These are phyloP conservation scores for Thamnaconus septentrionalis DNA, from an alignment of 2,113 vertebrate species.

Conservation along the genomic window DNA sequence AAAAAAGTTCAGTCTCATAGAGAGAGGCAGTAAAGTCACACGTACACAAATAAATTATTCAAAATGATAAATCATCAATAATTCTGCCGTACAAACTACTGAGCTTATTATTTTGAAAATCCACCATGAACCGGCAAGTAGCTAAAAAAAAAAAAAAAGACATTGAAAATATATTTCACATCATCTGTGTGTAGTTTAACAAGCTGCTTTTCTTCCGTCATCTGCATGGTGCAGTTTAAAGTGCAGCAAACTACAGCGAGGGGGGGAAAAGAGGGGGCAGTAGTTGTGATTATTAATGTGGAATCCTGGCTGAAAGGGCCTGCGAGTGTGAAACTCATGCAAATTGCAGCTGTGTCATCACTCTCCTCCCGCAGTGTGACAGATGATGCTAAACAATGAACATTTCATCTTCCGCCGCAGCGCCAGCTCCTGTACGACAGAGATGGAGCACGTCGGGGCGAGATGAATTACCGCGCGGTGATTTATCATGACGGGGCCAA, in stretches of 20 bases:
- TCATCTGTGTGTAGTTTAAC: too few relatives aligned
- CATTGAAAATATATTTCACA: not conserved
- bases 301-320: not conserved
- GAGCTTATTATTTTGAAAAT: too few relatives aligned
- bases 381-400: constrained; percentile 67
- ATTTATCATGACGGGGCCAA: constrained; percentile 70
- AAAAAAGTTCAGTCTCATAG: too few relatives aligned
- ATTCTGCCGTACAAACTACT: too few relatives aligned
- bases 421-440: constrained; percentile 59
- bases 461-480: constrained; percentile 65
- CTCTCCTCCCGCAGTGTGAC: constrained; percentile 70
- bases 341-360: constrained; percentile 61
- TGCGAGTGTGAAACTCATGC: constrained; percentile 35
- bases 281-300: constrained; percentile 22
- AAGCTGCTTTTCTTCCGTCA: too few relatives aligned
- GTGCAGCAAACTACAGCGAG: too few relatives aligned
- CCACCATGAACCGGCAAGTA: too few relatives aligned
- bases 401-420: constrained; percentile 69
- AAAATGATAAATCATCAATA: too few relatives aligned
- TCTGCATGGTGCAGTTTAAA: too few relatives aligned
- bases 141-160: too few relatives aligned
- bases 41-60: too few relatives aligned
- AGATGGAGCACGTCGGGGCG: constrained; percentile 56
- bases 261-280: not conserved
- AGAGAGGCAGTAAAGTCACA: too few relatives aligned